Conservation (phyloP, 2,888 invertebrate species). For the Frankliniella intonsa region DNA sequence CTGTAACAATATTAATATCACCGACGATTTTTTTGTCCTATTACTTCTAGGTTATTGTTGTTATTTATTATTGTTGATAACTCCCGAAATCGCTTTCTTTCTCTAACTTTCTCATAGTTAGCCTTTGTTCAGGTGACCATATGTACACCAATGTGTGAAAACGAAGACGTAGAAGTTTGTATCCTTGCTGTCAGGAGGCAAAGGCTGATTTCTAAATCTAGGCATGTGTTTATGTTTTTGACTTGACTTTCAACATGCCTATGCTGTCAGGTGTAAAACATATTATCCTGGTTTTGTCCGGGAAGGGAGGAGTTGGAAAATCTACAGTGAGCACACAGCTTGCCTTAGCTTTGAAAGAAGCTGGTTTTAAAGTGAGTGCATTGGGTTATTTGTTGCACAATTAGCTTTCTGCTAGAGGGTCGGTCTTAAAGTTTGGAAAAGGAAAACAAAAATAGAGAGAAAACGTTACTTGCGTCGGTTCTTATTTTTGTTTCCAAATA, state of each 20-base stretch:
- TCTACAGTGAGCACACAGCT: slow-evolving; percentile 93
- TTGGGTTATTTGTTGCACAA: slow-evolving; percentile 29
- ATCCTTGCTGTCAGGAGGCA: too few species aligned
- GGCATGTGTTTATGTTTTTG: not conserved
- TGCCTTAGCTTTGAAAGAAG: slow-evolving; percentile 76
- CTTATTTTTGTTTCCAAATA: not conserved
- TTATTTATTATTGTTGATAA: too few species aligned
- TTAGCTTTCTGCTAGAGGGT: not conserved
- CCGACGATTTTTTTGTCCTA: too few species aligned
- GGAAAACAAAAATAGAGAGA: not conserved
- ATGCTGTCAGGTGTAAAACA: slow-evolving; percentile 80
- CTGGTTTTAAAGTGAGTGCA: slow-evolving; percentile 68
- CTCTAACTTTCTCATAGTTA: too few species aligned
- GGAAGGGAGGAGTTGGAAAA: slow-evolving; percentile 99
- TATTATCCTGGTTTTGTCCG: slow-evolving; percentile 88
- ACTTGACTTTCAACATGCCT: slow-evolving; percentile 35
- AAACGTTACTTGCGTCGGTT: not conserved
- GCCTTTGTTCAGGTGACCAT: too few species aligned
- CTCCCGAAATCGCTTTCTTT: too few species aligned
- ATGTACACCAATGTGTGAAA: too few species aligned
- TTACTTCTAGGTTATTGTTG: too few species aligned
- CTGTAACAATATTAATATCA: too few species aligned
- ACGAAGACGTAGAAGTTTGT: too few species aligned
- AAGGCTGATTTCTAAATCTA: too few species aligned
- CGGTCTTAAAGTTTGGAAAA: not conserved